Evolutionary conservation across 2,797 vertebrate genomes (phyloP).

Genomic region (Neosalanx taihuensis): DNA sequence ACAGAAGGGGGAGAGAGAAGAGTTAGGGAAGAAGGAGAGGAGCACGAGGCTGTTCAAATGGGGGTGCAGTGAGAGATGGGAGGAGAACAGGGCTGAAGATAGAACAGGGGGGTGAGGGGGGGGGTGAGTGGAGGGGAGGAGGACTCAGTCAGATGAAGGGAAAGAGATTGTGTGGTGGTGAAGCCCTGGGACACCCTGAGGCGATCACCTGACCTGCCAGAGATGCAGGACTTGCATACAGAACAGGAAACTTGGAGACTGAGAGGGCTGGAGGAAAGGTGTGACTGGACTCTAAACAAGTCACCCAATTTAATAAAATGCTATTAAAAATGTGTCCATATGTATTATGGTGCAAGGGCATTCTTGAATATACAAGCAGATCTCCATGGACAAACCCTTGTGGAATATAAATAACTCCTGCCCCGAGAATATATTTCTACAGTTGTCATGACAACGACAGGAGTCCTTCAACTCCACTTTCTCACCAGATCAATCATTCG

Average conservation of each 20-base stretch:
- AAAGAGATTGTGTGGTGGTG: background rate
- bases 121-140: background rate
- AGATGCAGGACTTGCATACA: too few species aligned
- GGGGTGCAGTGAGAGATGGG: background rate
- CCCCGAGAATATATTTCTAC: background rate
- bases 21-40: background rate
- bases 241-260: too few species aligned
- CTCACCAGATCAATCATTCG: conserved; percentile 8
- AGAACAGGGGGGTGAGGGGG: background rate
- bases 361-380: too few species aligned
- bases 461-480: background rate
- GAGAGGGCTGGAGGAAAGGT: too few species aligned
- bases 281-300: too few species aligned
- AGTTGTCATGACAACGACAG: conserved; percentile 5
- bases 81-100: background rate
- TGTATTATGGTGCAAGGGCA: too few species aligned
- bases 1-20: background rate
- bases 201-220: background rate
- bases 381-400: too few species aligned
- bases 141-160: background rate
- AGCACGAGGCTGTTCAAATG: background rate
- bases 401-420: too few species aligned
- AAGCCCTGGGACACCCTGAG: background rate
- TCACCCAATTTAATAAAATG: too few species aligned
- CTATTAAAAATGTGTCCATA: too few species aligned